phyloP scores from a whole-genome alignment of 2,797 vertebrate species.

The Aphelocoma californica region DNA sequence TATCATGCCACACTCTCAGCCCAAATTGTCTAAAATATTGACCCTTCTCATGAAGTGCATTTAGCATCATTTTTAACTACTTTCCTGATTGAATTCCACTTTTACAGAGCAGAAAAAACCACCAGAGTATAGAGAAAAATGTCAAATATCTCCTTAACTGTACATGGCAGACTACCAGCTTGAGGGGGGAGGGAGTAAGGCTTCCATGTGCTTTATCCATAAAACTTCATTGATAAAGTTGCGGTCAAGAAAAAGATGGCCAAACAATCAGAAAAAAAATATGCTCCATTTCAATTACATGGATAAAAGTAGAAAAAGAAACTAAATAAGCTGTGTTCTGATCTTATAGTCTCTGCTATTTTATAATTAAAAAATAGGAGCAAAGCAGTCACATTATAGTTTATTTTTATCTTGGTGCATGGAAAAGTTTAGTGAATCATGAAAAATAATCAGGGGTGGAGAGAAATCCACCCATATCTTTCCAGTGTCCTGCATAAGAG shows the following conservation, averaged over 20 bases:
- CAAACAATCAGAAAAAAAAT: neutral
- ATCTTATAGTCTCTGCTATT: neutral
- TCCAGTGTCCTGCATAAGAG: slow-evolving; percentile 2
- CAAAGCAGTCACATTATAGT: neutral
- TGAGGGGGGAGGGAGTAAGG: rapidly evolving
- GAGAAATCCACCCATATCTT: slow-evolving; percentile 17
- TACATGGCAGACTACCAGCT: neutral
- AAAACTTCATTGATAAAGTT: neutral
- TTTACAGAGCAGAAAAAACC: neutral
- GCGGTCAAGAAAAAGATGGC: neutral
- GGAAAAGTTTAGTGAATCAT: slow-evolving; percentile 42
- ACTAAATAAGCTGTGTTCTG: neutral
- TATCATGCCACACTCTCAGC: neutral
- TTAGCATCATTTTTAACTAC: neutral
- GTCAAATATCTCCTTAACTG: neutral
- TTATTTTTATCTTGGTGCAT: slow-evolving; percentile 48
- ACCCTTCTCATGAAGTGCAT: neutral
- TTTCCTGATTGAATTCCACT: neutral
- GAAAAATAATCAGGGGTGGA: neutral
- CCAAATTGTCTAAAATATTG: neutral
- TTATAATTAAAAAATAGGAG: neutral
- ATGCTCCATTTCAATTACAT: neutral
- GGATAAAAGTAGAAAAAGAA: neutral
- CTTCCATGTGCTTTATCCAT: neutral
- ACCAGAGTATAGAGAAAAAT: neutral